Base-by-base conservation (phyloP, 2,888 invertebrate species). In the Drosophila crucigera region DNA sequence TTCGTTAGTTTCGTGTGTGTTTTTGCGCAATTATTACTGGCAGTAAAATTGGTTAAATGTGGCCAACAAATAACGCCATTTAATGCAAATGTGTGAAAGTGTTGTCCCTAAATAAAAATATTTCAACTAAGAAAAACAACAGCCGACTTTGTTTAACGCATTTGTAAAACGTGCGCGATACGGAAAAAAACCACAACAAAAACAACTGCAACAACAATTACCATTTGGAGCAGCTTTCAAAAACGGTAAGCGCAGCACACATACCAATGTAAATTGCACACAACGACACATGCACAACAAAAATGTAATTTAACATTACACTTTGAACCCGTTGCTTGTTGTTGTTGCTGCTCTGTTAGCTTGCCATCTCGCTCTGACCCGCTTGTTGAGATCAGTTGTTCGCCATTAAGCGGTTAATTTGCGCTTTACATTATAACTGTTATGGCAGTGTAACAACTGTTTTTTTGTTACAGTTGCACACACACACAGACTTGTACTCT, bases 41-140 rank as follows among this genome's bases (percentile, higher is more conserved):
- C 49, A 66, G 53, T 61, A 60, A 33, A 56, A 53, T 68, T 68
- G 56, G 56, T 41, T 30, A 22, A 62, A 61, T 73, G 82, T 71
- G 75, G 62, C 76, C 76, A 84, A 60, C 79, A 62, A 69, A 59
- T 64, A 78, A 72, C 69, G 81, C 82, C 79, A 86, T 81, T 89
- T 62, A 87, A 87, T 87, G 85, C 73, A 87, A 87, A 82, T 87
- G 89, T 84, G 85, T 84, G 89, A 87, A 87, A 87, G 89, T 87
- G 82, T 83, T 70, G 72, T 25, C 22, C 33, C 22, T 31, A 58
- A 67, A 74, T 72, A 59, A 68, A 76, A 69, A 73, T 76, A 75
- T 66, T 59, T 70, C 74, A 70, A 71, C 68, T 52, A 72, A 53
- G 28, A 35, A 58, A 30, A 63, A 52, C 37, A 62, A 37, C 31